Conservation (phyloP, 2,797 vertebrate genomes). For the Austrolebias charrua region DNA sequence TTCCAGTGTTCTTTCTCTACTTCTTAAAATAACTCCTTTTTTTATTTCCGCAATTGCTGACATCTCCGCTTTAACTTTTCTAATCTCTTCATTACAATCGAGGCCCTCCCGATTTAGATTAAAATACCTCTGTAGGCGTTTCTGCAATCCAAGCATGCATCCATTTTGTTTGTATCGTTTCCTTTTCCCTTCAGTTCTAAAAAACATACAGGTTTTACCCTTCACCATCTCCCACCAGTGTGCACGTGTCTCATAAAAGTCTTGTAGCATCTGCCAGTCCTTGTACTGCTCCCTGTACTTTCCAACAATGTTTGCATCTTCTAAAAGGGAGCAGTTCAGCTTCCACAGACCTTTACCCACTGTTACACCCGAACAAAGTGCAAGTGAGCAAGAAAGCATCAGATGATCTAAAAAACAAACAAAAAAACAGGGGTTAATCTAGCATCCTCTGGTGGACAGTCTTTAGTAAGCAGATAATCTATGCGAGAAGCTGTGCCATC, state of each 20-base stretch:
- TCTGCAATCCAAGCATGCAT: constrained; percentile 43
- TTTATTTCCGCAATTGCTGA: rapidly evolving
- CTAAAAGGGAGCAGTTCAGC: not conserved
- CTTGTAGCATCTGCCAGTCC: constrained; percentile 21
- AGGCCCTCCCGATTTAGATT: not conserved
- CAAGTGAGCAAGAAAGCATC: not conserved
- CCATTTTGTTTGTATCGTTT: constrained; percentile 7
- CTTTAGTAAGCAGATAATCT: not conserved
- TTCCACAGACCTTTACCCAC: not conserved
- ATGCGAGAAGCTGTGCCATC: constrained; percentile 33
- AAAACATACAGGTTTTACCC: constrained; percentile 25
- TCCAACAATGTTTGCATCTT: not conserved
- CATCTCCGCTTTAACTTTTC: constrained; percentile 6
- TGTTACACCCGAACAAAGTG: not conserved
- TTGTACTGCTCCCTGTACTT: constrained; percentile 2
- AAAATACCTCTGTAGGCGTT: constrained; percentile 30
- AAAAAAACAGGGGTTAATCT: not conserved
- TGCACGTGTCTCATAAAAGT: not conserved
- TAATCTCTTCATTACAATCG: constrained; percentile 36
- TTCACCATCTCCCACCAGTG: constrained; percentile 51
- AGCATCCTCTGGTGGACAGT: not conserved
- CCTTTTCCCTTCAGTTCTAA: constrained; percentile 9
- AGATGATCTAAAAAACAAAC: constrained; percentile 3
- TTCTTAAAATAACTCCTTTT: constrained; percentile 28
- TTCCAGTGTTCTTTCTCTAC: constrained; percentile 23